Evolutionary conservation across 92 coral and sea anemone species (phyloP).

Genomic region (Parazoanthus atlanticus): DNA sequence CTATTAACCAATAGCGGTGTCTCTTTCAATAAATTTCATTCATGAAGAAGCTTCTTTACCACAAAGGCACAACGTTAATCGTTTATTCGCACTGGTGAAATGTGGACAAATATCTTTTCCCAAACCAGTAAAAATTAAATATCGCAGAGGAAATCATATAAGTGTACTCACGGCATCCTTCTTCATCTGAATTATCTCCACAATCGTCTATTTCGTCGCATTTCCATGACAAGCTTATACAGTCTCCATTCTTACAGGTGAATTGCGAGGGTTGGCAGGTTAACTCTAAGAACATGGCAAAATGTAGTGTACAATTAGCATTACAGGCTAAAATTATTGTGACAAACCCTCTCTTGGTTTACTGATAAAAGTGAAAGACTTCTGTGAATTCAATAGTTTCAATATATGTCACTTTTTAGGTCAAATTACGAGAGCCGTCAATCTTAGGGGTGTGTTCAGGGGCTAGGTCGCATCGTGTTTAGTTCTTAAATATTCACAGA

Average conservation of each 20-base stretch:
- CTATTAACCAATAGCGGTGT: not conserved
- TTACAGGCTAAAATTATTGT: not conserved
- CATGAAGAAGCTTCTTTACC: not conserved
- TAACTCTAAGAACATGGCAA: not conserved
- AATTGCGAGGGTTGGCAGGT: slow-evolving; percentile 23
- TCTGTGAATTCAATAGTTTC: not conserved
- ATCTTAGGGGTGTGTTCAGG: slow-evolving; percentile 34
- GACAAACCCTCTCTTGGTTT: not conserved
- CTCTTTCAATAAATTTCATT: not conserved
- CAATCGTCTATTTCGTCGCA: slow-evolving; percentile 49
- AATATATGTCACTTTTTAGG: not conserved
- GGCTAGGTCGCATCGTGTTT: slow-evolving; percentile 13
- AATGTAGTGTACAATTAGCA: not conserved
- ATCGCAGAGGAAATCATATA: not conserved
- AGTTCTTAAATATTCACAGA: slow-evolving; percentile 13
- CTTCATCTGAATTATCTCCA: slow-evolving; percentile 42
- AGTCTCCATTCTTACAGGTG: slow-evolving; percentile 42
- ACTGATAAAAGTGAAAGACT: not conserved
- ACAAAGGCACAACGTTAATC: not conserved
- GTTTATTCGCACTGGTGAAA: not conserved
- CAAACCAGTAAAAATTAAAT: not conserved
- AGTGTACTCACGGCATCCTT: slow-evolving; percentile 30
- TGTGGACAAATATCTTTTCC: not conserved
- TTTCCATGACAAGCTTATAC: slow-evolving; percentile 12
- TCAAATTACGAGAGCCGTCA: not conserved